Evolutionary conservation across 2,797 vertebrate species (phyloP).

Genomic region (Anguilla pacifica): DNA sequence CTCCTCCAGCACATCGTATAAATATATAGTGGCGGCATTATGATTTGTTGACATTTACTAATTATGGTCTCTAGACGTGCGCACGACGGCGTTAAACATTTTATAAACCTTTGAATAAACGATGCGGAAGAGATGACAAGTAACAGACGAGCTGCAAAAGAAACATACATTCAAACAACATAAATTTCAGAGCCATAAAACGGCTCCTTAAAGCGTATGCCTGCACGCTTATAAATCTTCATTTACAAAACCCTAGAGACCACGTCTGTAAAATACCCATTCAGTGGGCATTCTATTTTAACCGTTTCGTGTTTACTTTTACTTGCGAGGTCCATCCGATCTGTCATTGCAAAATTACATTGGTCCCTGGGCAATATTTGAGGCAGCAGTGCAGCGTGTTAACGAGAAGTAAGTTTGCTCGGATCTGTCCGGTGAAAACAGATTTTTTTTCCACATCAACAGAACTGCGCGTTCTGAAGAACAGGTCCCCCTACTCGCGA

Average conservation of each 20-base stretch:
- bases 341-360: conserved; percentile 30
- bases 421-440: conserved; percentile 12
- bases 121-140: conserved; percentile 19
- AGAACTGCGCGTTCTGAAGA: not conserved
- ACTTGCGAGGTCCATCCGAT: conserved; percentile 27
- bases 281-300: conserved; percentile 37
- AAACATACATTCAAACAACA: conserved; percentile 31
- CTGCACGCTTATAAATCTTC: conserved; percentile 34
- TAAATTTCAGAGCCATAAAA: conserved; percentile 30
- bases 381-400: conserved; percentile 32
- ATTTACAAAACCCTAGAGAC: conserved; percentile 31
- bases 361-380: conserved; percentile 35
- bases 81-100: conserved; percentile 25
- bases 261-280: conserved; percentile 30
- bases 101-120: conserved; percentile 35
- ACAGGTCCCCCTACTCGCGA: conserved; percentile 15
- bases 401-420: conserved; percentile 32
- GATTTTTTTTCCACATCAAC: not conserved
- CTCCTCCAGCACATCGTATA: not conserved
- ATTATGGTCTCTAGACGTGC: conserved; percentile 22
- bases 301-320: conserved; percentile 32
- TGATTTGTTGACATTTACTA: conserved; percentile 23
- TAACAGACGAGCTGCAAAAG: conserved; percentile 36
- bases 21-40: not conserved
- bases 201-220: conserved; percentile 25